Base-by-base conservation (phyloP, 2,797 vertebrate species). In the Sebastes umbrosus region DNA sequence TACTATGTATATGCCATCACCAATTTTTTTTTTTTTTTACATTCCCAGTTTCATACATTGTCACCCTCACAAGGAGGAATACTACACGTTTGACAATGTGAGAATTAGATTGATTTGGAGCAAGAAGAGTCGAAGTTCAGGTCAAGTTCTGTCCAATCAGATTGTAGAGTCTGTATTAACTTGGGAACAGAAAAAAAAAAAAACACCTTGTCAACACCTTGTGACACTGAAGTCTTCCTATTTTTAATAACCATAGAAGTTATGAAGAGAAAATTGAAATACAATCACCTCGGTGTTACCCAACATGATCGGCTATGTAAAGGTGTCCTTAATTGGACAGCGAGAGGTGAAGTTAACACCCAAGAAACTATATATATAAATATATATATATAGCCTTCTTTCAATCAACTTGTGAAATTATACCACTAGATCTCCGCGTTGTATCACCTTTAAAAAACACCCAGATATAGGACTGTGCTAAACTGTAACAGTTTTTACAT, bases 61-160 rank as follows among this genome's bases (percentile, higher is more conserved):
- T 16, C 71, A 52, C 2, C 18, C 5, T 11, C 34, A 57, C 24
- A 29, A 29, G 64, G 46, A 66, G 27, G 5, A 64, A 50, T 1
- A 6, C 14, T 43, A 22, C 20, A 68, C 8, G 7, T 73, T 25
- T 76, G 75, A 84, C 36, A 73, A 65, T 67, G 69, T 77, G 76
- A 70, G 62, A 67, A 77, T 75, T 77, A 67, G n/a, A 69, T 52
- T 60, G 25, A 72, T 70, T 75, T 27, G 12, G 8, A 55, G 13
- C 1, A 31, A 68, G 20, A 4, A 24, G 5, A 76, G 8, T 10
- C 14, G 4, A 25, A 67, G 18, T 69, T 55, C n/a, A 82, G 27
- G 52, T 34, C 6, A 22, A 29, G 9, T 46, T 39, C 25, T 70
- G 20, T 67, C 58, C 46, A 60, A 22, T 75, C 36, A 69, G 8